phyloP scores from a whole-genome alignment of 2,113 vertebrate species.

The Cygnus atratus region DNA sequence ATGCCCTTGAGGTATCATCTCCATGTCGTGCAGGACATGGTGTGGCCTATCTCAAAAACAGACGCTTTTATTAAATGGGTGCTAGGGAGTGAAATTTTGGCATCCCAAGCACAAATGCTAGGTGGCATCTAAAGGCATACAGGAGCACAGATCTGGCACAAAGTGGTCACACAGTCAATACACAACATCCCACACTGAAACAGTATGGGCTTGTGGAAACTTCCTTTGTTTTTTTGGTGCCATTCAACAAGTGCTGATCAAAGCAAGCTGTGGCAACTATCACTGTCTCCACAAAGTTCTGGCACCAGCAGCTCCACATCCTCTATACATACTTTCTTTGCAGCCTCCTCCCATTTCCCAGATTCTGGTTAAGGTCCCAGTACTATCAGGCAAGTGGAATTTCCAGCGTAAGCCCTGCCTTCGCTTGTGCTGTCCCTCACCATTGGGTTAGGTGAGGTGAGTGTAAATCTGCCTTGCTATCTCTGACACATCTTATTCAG shows the following conservation, averaged over 20 bases:
- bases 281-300: neutral
- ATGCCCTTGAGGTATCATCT: no score
- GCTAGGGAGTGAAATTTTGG: rapidly evolving
- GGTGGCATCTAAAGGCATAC: rapidly evolving
- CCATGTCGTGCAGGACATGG: rapidly evolving
- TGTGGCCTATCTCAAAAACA: rapidly evolving
- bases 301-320: neutral
- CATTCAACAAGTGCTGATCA: neutral
- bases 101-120: neutral
- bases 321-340: neutral
- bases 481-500: neutral
- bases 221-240: neutral
- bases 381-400: neutral
- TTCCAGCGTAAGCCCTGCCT: neutral
- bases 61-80: no score
- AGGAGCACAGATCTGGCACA: neutral
- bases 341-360: neutral
- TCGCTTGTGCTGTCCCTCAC: neutral
- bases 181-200: rapidly evolving
- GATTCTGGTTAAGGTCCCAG: neutral
- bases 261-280: neutral
- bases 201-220: neutral
- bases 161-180: neutral
- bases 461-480: neutral
- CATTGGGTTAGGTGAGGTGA: rapidly evolving